A percentile compares a stretch with the other conserved stretches of the same genome.
phyloP scores from a whole-genome alignment of 1,140 invertebrate species.

The Aphelinus atriplicis region DNA sequence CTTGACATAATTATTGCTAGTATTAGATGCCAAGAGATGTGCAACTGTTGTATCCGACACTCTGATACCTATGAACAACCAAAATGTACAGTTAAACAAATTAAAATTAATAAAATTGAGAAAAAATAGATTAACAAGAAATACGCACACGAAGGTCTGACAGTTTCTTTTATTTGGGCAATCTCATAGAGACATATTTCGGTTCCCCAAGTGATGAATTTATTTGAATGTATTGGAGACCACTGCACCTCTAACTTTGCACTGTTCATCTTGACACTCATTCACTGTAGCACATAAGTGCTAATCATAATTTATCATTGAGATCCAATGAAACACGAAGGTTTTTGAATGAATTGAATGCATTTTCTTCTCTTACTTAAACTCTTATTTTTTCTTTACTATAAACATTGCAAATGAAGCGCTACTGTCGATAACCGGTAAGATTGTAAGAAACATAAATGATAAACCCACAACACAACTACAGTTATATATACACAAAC shows the following conservation, averaged over 20 bases:
- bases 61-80: slow-evolving; percentile 67
- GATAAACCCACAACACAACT: no score
- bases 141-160: slow-evolving; percentile 69
- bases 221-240: slow-evolving; percentile 80
- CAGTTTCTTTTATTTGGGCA: slow-evolving; percentile 68
- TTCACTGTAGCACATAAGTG: neutral
- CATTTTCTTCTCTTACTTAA: slow-evolving; percentile 14
- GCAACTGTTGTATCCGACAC: slow-evolving; percentile 75
- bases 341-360: slow-evolving; percentile 22
- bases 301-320: neutral
- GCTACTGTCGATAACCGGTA: neutral
- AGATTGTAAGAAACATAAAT: no score
- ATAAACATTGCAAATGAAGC: slow-evolving; percentile 29
- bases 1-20: slow-evolving; percentile 75
- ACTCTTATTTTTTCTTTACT: slow-evolving; percentile 31
- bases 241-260: slow-evolving; percentile 79
- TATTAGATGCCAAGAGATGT: slow-evolving; percentile 74
- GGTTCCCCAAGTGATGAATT: slow-evolving; percentile 87
- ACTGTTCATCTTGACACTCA: slow-evolving; percentile 45
- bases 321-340: neutral
- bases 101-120: neutral
- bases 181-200: slow-evolving; percentile 87
- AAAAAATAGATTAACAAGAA: slow-evolving; percentile 37
- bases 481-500: no score
- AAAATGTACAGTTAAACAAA: slow-evolving; percentile 11